Percentiles rank a stretch among this genome's conserved stretches.
These are phyloP conservation scores for Acrossocheilus fasciatus DNA, from an alignment of 2,797 vertebrate species.

Conservation along the genomic window DNA sequence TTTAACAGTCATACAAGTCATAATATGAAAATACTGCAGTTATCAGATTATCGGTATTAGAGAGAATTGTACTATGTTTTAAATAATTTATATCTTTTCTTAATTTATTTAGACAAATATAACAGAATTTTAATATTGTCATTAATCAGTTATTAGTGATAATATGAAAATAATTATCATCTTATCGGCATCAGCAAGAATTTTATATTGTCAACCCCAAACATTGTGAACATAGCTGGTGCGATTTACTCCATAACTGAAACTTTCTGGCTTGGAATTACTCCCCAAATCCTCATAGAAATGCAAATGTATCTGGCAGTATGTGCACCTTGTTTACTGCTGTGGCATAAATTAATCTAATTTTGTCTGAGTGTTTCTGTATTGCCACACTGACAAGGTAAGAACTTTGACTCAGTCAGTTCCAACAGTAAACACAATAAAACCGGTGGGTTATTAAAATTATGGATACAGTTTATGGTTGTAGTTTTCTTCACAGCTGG, in stretches of 20 bases:
- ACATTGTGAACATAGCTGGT: not conserved
- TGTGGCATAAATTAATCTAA: constrained; percentile 16
- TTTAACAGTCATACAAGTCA: not conserved
- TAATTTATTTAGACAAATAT: not conserved
- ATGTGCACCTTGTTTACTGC: not conserved
- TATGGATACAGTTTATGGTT: constrained; percentile 12
- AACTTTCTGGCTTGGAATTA: constrained; percentile 18
- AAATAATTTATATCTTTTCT: not conserved
- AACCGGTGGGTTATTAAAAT: constrained; percentile 32
- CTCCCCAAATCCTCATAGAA: not conserved
- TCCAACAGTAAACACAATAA: constrained; percentile 11
- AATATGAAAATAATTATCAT: not conserved
- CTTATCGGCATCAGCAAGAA: not conserved
- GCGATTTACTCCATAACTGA: not conserved
- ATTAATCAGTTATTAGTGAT: not conserved
- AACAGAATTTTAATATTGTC: not conserved
- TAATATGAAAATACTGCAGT: not conserved
- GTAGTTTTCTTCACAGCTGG: not conserved
- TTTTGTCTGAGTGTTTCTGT: constrained; percentile 9
- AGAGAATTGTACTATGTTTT: not conserved
- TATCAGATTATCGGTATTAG: not conserved
- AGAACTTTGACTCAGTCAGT: constrained; percentile 14
- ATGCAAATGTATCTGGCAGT: not conserved
- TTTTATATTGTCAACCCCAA: not conserved
- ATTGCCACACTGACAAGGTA: constrained; percentile 6